These are phyloP conservation scores for Sebastes matsubarae DNA, from an alignment of 2,797 vertebrate species.

Conservation along the genomic window DNA sequence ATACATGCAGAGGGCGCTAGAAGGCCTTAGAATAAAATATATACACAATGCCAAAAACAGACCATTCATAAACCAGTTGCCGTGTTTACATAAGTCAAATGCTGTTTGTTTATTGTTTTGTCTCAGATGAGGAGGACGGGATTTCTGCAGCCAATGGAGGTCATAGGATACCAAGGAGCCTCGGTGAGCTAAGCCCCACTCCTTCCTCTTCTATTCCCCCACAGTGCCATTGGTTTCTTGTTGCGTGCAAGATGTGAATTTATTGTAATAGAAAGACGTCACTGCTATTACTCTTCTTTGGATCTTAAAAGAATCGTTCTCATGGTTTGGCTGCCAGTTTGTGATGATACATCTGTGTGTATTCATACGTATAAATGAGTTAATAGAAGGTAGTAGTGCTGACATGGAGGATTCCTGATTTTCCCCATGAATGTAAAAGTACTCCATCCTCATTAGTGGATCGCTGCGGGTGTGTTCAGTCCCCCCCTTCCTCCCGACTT, in stretches of 20 bases:
- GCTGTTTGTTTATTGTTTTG: conserved; percentile 45
- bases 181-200: conserved; percentile 70
- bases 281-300: background rate
- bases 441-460: conserved; percentile 42
- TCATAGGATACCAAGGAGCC: conserved; percentile 82
- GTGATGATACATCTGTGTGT: background rate
- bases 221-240: background rate
- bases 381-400: background rate
- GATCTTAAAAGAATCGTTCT: background rate
- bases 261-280: background rate
- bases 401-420: conserved; percentile 50
- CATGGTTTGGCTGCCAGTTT: background rate
- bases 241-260: background rate
- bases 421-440: conserved; percentile 22
- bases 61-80: background rate
- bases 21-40: background rate
- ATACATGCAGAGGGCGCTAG: conserved; percentile 28
- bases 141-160: conserved; percentile 63
- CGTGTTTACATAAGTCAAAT: conserved; percentile 12
- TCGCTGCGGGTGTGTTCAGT: background rate
- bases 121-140: conserved; percentile 73
- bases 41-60: background rate
- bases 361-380: background rate
- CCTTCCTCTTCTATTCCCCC: background rate
- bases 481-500: conserved; percentile 6